A percentile compares a stretch with the other conserved stretches of the same genome.
Evolutionary conservation across 2,113 vertebrate genomes (phyloP).

Genomic region (Elephas maximus): DNA sequence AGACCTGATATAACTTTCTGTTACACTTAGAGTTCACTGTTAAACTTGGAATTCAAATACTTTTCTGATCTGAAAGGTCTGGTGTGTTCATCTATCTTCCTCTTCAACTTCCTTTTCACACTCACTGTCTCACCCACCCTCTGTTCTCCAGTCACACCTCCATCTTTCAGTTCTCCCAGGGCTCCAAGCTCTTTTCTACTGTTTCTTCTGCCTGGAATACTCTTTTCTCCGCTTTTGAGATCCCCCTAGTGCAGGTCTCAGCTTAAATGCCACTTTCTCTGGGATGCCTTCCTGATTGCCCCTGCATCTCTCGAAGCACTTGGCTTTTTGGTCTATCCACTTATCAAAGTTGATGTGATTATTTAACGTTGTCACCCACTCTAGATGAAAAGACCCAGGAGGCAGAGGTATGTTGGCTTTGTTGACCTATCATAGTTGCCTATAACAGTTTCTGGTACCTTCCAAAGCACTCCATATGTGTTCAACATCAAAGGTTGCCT

Average conservation of each 20-base stretch:
- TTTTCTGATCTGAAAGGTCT: background rate
- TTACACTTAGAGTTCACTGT: background rate
- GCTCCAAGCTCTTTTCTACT: background rate
- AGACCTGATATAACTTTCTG: background rate
- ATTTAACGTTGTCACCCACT: background rate
- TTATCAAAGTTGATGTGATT: background rate
- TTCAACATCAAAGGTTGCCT: background rate
- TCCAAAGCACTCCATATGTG: background rate
- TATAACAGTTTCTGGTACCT: background rate
- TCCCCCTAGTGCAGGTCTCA: background rate
- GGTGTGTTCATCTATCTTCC: background rate
- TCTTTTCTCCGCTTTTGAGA: background rate
- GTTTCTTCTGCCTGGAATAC: background rate
- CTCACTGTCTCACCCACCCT: background rate
- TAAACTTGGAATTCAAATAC: background rate
- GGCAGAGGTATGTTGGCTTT: background rate
- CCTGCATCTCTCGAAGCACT: background rate
- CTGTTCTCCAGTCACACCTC: background rate
- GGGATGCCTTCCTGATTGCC: background rate
- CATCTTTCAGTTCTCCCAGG: background rate
- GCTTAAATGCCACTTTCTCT: background rate
- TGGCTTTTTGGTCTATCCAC: background rate
- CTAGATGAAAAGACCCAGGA: background rate
- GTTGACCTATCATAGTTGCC: background rate
- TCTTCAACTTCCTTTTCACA: accelerated